These are phyloP conservation scores for Amorpha juglandis DNA, from an alignment of 2,888 invertebrate species.

Conservation along the genomic window DNA sequence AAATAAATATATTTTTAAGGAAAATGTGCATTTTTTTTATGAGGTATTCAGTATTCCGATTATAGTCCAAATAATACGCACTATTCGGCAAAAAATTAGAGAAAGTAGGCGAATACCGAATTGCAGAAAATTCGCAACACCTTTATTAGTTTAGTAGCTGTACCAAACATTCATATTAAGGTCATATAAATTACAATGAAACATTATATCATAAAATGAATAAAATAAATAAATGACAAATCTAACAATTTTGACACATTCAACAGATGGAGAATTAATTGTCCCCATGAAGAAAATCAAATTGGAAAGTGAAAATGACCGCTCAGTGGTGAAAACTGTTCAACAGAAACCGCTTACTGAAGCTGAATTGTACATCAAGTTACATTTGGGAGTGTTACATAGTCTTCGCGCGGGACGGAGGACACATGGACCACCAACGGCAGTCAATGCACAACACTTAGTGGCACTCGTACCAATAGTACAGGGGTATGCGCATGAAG, in stretches of 20 bases:
- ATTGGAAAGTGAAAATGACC: slow-evolving; percentile 60
- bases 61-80: no score
- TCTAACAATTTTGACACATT: neutral
- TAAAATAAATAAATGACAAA: neutral
- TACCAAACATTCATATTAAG: no score
- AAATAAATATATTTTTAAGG: no score
- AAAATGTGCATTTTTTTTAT: no score
- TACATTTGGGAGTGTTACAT: slow-evolving; percentile 88
- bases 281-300: slow-evolving; percentile 73
- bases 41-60: no score
- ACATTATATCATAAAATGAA: neutral
- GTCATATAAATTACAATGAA: no score
- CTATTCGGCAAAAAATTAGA: no score
- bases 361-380: slow-evolving; percentile 84
- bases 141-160: no score
- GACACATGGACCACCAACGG: slow-evolving; percentile 82
- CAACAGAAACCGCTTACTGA: slow-evolving; percentile 55
- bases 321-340: slow-evolving; percentile 54
- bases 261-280: slow-evolving; percentile 69
- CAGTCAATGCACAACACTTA: slow-evolving; percentile 86
- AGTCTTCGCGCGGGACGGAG: slow-evolving; percentile 84
- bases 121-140: no score
- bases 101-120: no score
- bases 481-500: slow-evolving; percentile 67
- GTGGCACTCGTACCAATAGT: slow-evolving; percentile 76